Conservation (phyloP, 2,113 vertebrate species). For the Thinocorus orbignyianus region DNA sequence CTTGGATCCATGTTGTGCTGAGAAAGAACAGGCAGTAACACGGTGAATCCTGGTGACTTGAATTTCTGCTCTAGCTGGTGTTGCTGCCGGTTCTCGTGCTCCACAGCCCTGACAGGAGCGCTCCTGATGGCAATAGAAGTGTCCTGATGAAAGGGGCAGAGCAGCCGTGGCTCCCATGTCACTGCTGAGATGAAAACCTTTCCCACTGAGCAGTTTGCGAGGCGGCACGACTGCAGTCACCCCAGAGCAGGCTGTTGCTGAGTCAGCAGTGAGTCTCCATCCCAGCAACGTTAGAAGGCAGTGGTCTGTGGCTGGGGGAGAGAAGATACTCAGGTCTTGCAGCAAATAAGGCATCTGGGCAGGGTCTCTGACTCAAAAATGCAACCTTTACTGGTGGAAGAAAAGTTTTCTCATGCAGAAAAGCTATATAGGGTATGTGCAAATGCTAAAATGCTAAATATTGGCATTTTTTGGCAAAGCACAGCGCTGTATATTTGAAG, state of each 20-base stretch:
- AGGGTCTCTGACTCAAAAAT: not conserved
- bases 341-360: not conserved
- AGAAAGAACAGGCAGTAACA: accelerated
- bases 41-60: not conserved
- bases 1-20: not conserved
- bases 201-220: not conserved
- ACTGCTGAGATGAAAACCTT: not conserved
- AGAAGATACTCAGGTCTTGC: accelerated
- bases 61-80: not conserved
- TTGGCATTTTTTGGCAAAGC: not conserved
- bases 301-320: not conserved
- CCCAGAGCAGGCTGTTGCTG: not conserved
- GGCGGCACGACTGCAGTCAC: not conserved
- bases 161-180: not conserved
- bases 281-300: not conserved
- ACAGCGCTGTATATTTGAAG: not conserved
- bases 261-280: not conserved
- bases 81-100: not conserved
- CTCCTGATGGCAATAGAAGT: not conserved
- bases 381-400: not conserved
- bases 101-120: not conserved
- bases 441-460: not conserved
- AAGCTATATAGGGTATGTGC: not conserved
- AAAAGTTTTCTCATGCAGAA: not conserved
- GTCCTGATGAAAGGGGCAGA: not conserved